Evolutionary conservation across 1,140 invertebrate genomes (phyloP).

Genomic region (Hyposmocoma kahamanoa): DNA sequence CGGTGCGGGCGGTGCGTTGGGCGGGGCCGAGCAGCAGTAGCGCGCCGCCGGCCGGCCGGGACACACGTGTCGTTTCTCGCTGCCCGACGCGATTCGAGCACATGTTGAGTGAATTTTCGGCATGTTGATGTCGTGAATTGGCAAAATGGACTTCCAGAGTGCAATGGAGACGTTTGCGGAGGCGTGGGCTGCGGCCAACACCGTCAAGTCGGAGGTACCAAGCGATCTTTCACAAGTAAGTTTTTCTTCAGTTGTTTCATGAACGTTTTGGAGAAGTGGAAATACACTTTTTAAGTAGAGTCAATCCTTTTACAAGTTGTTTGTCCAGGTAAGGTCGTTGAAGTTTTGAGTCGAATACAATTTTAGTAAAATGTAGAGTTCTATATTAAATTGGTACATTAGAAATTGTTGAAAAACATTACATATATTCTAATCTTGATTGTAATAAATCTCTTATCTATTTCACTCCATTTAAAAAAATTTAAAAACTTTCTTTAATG

Average conservation of each 20-base stretch:
- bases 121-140: conserved; percentile 65
- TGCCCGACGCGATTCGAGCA: conserved; percentile 28
- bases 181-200: conserved; percentile 95
- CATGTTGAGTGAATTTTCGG: conserved; percentile 57
- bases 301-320: too few relatives aligned
- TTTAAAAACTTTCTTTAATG: too few relatives aligned
- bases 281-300: too few relatives aligned
- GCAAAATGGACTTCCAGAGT: conserved; percentile 94
- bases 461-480: too few relatives aligned
- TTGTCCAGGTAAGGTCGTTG: too few relatives aligned
- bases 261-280: neutral
- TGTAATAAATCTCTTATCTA: too few relatives aligned
- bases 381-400: too few relatives aligned
- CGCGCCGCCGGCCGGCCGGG: conserved; percentile 58
- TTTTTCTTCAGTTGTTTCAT: conserved; percentile 19
- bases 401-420: too few relatives aligned
- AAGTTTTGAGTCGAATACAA: too few relatives aligned
- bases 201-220: conserved; percentile 76
- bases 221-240: conserved; percentile 77
- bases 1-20: conserved; percentile 65
- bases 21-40: conserved; percentile 60
- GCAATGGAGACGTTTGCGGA: conserved; percentile 98
- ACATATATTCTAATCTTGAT: too few relatives aligned
- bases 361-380: too few relatives aligned
- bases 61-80: conserved; percentile 33